Base-by-base conservation (phyloP, 2,797 vertebrate genomes). In the Chaetodon trifasciatus region DNA sequence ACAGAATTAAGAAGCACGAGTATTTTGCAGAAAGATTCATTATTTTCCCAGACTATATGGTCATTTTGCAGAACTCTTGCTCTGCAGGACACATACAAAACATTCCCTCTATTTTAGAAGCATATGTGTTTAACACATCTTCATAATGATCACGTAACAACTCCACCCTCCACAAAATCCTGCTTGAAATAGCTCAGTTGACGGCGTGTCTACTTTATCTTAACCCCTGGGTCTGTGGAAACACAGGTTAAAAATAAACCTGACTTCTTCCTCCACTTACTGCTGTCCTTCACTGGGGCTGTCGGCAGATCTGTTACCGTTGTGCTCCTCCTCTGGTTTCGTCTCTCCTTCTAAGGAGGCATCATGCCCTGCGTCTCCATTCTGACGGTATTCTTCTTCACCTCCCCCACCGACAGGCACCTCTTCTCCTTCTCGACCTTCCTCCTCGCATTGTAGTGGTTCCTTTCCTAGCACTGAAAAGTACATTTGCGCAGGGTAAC, bases 201-300 rank as follows among this genome's bases (percentile, higher is more conserved):
- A 53, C 44, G 52, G 35, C 12, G 17, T 15, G 63, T 21, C 46
- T 60, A 5, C 19, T 60, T 70, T 35, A 46, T 21, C 2, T 68
- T 74, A 47, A 28, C 32, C 37, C 47, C 7, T 6, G 44, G 64
- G 35, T 57, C 53, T 40, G 37, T 65, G 61, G 47, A 39, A 47
- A 44, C 47, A 12, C 16, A 49, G n/a, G 44, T 66, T 81, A 81
- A 82, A 88, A 3, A 86, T 82, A 84, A 85, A 82, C 55, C n/a
- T 10, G 56, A 37, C 35, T 13, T 28, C 64, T 61, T 74, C 40
- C 39, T 79, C 23, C n/a, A 91, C 93, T 84, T 87, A 96, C 95
- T 88, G 92, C 61, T 93, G 93, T 50, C 63, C 86, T 65, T 90
- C 89, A 62, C 78, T 13, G 7, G 91, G 86, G 61, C 74, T 86